Evolutionary conservation across 2,888 invertebrate genomes (phyloP).

Genomic region (Drosophila lutescens): DNA sequence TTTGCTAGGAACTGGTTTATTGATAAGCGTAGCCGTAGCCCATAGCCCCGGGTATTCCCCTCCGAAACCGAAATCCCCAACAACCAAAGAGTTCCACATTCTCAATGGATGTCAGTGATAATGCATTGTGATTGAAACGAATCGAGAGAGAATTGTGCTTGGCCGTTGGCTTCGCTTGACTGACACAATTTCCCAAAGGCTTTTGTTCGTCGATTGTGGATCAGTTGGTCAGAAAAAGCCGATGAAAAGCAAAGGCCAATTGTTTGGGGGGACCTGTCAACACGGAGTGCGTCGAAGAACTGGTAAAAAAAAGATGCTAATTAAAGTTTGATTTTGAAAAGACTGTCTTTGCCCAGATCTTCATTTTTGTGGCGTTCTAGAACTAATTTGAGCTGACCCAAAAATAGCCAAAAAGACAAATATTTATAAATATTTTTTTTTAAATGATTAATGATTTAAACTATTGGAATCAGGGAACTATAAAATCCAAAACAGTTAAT

Average conservation of each 20-base stretch:
- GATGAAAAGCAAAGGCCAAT: constrained; percentile 37
- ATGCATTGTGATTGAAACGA: constrained; percentile 64
- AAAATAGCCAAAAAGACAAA: too few relatives aligned
- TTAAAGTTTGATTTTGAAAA: neutral
- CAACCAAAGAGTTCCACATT: constrained; percentile 54
- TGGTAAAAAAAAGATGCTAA: constrained; percentile 12
- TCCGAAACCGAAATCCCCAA: neutral
- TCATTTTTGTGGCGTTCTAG: neutral
- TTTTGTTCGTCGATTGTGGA: constrained; percentile 52
- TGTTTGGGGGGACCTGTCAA: constrained; percentile 26
- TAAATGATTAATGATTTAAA: too few relatives aligned
- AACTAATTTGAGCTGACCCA: too few relatives aligned
- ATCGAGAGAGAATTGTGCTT: constrained; percentile 49
- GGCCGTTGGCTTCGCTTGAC: constrained; percentile 43
- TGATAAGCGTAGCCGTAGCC: constrained; percentile 50
- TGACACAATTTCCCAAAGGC: constrained; percentile 71
- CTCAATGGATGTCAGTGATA: constrained; percentile 62
- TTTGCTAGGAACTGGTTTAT: constrained; percentile 44
- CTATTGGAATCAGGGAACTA: too few relatives aligned
- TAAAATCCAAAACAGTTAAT: too few relatives aligned
- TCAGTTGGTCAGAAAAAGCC: constrained; percentile 46
- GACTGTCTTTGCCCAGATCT: too few relatives aligned
- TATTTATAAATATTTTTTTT: too few relatives aligned
- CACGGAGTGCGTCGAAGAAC: neutral
- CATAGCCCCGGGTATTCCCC: constrained; percentile 29